phyloP scores from a whole-genome alignment of 2,888 invertebrate species.

The Ochropleura plecta region DNA sequence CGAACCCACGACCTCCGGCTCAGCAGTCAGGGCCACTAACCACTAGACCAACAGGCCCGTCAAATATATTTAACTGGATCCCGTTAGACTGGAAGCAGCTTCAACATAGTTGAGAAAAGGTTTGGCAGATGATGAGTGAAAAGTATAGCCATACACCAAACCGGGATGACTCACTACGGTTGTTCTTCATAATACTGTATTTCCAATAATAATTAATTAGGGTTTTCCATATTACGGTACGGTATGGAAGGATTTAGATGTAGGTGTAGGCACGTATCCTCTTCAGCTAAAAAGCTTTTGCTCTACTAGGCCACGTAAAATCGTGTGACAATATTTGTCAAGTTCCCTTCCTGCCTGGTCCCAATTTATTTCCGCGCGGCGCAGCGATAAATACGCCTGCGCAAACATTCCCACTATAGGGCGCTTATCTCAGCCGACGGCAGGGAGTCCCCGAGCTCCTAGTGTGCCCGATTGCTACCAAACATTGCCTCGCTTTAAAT shows the following conservation, averaged over 20 bases:
- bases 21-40: too few species aligned
- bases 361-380: conserved; percentile 87
- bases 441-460: conserved; percentile 77
- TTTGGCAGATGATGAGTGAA: too few species aligned
- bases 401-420: conserved; percentile 84
- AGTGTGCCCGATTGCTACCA: conserved; percentile 56
- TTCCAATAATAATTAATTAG: too few species aligned
- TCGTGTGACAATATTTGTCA: conserved; percentile 84
- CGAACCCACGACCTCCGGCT: too few species aligned
- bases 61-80: too few species aligned
- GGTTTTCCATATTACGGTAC: too few species aligned
- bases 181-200: neutral
- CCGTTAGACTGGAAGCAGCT: too few species aligned
- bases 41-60: too few species aligned
- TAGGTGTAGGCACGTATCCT: neutral
- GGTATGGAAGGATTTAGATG: too few species aligned
- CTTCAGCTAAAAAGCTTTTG: conserved; percentile 1
- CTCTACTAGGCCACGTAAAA: conserved; percentile 39
- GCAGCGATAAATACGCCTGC: conserved; percentile 82
- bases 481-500: conserved; percentile 38
- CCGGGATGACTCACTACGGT: neutral
- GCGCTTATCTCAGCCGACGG: conserved; percentile 79
- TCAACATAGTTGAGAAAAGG: too few species aligned
- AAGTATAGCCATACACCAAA: neutral
- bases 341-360: conserved; percentile 86